Evolutionary conservation across 2,797 vertebrate genomes (phyloP).

Genomic region (Pipistrellus pygmaeus): DNA sequence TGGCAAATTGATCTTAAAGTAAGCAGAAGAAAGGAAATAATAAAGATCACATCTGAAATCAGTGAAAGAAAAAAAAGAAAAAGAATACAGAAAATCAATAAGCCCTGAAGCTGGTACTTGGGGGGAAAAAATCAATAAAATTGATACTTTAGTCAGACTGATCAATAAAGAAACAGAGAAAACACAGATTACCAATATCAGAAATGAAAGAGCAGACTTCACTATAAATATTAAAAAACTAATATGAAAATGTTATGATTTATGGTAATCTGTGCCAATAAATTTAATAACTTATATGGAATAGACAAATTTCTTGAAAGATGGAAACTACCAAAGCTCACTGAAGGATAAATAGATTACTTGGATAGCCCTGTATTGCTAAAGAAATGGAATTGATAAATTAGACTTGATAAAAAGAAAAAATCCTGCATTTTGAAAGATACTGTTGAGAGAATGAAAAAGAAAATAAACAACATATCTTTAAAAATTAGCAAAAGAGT

Average conservation of each 20-base stretch:
- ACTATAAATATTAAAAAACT: conserved; percentile 30
- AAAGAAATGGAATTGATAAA: conserved; percentile 13
- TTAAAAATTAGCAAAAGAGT: conserved; percentile 48
- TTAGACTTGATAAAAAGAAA: conserved; percentile 6
- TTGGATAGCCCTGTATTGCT: neutral
- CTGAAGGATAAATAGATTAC: neutral
- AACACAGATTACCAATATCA: neutral
- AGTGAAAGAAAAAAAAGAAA: neutral
- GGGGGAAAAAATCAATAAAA: conserved; percentile 6
- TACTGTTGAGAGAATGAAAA: neutral
- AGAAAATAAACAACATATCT: neutral
- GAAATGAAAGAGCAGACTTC: neutral
- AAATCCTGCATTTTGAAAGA: conserved; percentile 16
- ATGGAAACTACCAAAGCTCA: neutral
- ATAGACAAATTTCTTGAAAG: conserved; percentile 3
- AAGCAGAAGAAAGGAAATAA: conserved; percentile 47
- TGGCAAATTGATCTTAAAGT: neutral
- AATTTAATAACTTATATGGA: neutral
- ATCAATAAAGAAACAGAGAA: neutral
- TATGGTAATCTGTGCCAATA: neutral
- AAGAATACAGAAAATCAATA: neutral
- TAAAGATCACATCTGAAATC: conserved; percentile 44
- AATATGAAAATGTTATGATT: neutral
- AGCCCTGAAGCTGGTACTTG: neutral
- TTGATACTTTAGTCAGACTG: neutral